Evolutionary conservation across 1,140 invertebrate genomes (phyloP).

Genomic region (Pentalonia nigronervosa): DNA sequence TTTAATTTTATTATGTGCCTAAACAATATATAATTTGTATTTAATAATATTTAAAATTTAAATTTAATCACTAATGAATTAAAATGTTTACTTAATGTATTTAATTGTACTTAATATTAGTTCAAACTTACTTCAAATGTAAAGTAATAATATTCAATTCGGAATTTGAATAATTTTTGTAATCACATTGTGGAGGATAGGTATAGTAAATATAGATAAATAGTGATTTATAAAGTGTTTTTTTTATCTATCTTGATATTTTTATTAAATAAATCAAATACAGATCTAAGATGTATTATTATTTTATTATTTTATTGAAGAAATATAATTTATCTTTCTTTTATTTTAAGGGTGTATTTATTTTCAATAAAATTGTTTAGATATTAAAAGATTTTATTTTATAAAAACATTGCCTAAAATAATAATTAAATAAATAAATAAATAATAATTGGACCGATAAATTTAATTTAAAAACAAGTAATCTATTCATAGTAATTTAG

Average conservation of each 20-base stretch:
- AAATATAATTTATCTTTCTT: not conserved
- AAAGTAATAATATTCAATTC: not conserved
- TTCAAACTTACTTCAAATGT: not conserved
- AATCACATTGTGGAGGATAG: not conserved
- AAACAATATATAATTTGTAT: not conserved
- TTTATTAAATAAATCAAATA: not conserved
- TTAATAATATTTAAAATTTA: not conserved
- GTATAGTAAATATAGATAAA: not conserved
- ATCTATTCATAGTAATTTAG: not conserved
- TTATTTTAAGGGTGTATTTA: not conserved
- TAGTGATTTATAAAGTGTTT: constrained; percentile 2
- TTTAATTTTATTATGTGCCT: not conserved
- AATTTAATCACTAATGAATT: not conserved
- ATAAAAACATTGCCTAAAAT: too few species aligned
- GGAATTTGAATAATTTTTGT: not conserved
- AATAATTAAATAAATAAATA: too few species aligned
- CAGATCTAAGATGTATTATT: not conserved
- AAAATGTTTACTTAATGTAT: not conserved
- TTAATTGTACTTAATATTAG: not conserved
- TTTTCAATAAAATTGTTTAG: not conserved
- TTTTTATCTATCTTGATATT: not conserved
- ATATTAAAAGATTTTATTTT: too few species aligned
- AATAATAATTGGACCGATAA: not conserved
- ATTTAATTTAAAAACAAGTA: not conserved
- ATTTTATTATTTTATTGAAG: not conserved